Base-by-base conservation (phyloP, 2,113 vertebrate species). In the Phasianus colchicus region DNA sequence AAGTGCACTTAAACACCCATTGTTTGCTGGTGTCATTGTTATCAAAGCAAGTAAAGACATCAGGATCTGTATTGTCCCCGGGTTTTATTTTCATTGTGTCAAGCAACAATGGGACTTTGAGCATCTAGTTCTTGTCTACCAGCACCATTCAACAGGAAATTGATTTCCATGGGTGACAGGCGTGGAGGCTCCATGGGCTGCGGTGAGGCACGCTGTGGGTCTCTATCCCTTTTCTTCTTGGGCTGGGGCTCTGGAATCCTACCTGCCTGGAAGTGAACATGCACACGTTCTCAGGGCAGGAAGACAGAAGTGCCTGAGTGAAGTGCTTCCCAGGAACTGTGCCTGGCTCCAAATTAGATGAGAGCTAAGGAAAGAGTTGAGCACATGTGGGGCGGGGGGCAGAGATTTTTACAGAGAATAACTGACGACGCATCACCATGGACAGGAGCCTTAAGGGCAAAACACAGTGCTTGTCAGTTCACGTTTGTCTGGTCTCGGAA, bases 391-490 rank as follows among this genome's bases (percentile, higher is more conserved):
- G 50, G 47, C 13, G 45, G 84, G 74, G 69, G 84, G 36, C 73
- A 90, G 83, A 90, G 92, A 27, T 54, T 96, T 95, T 90, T 90
- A 81, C 66, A 72, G 86, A 25, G 92, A 92, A 77, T 65, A 95
- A 90, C 84, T 96, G 94, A 94, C 1, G 86, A 82, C 13, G 21
- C 89, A 95, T 93, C 86, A 82, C 76, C 86, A 80, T 61, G 91
- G 96, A 97, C 97, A 96, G 96, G 86, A 96, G 96, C 96, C 96
- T 97, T 96, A 93, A 96, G 95, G 96, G 96, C 96, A 97, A 97
- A 96, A 96, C 96, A 96, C 90, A 96, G 95, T 77, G 92, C 93
- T 91, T 97, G 96, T 97, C 96, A 97, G 91, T 96, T 97, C 95
- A 91, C 34, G 82, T 97, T 97, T 96, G 91, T 88, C 96, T 96